phyloP scores from a whole-genome alignment of 2,888 invertebrate species.

The Proisotoma minuta region DNA sequence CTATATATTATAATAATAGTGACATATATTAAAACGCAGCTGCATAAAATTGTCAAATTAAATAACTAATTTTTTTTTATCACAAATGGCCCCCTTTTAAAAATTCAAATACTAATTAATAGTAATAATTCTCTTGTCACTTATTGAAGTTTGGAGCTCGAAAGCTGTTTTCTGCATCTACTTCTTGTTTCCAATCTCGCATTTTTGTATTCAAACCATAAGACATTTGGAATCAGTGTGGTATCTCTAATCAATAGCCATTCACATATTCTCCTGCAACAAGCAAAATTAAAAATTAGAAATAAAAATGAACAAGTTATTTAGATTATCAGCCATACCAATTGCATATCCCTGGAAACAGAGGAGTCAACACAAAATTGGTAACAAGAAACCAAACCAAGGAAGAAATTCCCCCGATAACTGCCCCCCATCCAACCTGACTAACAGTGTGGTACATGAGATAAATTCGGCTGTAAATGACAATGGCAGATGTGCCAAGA shows the following conservation, averaged over 20 bases:
- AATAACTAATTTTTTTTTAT: no score
- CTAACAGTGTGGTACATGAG: slow-evolving; percentile 76
- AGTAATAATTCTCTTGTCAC: no score
- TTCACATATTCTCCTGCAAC: slow-evolving; percentile 73
- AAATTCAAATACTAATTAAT: no score
- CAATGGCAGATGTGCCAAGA: background rate
- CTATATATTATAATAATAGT: no score
- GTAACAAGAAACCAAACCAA: slow-evolving; percentile 76
- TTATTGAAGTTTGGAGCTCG: no score
- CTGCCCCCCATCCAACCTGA: slow-evolving; percentile 74
- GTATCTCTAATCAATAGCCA: slow-evolving; percentile 80
- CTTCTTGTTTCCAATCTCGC: slow-evolving; percentile 79
- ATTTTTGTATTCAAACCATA: slow-evolving; percentile 91
- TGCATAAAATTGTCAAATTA: no score
- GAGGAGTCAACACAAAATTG: slow-evolving; percentile 72
- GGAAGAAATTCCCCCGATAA: slow-evolving; percentile 70
- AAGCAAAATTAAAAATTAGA: background rate
- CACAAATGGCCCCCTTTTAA: no score
- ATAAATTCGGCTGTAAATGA: slow-evolving; percentile 60
- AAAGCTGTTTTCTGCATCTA: no score
- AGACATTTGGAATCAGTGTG: slow-evolving; percentile 81
- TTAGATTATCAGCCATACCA: slow-evolving; percentile 57
- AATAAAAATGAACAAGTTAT: background rate
- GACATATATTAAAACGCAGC: no score
- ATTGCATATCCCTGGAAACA: slow-evolving; percentile 76